Conservation (phyloP, 2,797 vertebrate genomes). For the Notamacropus eugenii region DNA sequence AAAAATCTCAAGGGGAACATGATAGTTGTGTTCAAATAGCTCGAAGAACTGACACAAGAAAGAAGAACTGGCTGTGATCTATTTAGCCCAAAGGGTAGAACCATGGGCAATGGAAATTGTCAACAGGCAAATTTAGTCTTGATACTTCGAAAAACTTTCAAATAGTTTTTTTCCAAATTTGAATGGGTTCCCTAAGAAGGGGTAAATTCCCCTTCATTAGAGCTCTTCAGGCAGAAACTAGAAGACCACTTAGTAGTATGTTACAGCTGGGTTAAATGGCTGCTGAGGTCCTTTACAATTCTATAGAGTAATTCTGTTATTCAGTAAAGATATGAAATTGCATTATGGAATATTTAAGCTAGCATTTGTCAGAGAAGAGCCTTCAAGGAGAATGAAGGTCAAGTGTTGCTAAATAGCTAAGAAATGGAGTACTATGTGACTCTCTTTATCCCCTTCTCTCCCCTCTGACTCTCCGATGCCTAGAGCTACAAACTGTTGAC, state of each 20-base stretch:
- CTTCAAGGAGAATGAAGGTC: background rate
- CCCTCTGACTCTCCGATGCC: background rate
- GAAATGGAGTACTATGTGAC: background rate
- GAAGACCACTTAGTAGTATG: conserved; percentile 16
- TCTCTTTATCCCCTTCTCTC: background rate
- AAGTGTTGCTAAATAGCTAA: background rate
- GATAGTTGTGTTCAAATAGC: conserved; percentile 32
- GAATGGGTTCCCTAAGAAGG: conserved; percentile 27
- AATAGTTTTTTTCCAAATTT: background rate
- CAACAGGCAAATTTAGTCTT: conserved; percentile 25
- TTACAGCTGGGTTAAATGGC: background rate
- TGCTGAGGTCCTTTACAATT: conserved; percentile 26
- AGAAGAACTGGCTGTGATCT: background rate
- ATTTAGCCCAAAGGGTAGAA: background rate
- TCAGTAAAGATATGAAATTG: background rate
- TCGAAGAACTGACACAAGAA: conserved; percentile 13
- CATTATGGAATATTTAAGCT: background rate
- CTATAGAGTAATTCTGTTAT: conserved; percentile 24
- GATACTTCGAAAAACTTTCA: conserved; percentile 24
- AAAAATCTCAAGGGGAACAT: background rate
- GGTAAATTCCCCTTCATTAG: background rate
- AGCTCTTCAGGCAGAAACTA: conserved; percentile 26
- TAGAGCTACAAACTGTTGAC: background rate
- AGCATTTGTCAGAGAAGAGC: background rate
- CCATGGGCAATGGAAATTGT: background rate